Base-by-base conservation (phyloP, 2,888 invertebrate species). In the Abscondita cerata region DNA sequence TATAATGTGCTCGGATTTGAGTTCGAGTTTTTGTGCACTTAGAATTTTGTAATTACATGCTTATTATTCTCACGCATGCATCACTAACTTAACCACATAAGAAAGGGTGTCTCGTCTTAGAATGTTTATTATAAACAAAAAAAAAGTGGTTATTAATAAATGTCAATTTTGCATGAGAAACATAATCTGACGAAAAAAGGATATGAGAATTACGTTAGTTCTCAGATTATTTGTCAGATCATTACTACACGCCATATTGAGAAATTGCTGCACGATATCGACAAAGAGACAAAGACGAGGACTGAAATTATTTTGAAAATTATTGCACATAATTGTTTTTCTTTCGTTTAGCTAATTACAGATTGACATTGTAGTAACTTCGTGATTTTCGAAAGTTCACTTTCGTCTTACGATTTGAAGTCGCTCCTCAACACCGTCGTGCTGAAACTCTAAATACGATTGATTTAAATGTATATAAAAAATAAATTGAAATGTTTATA, bases 161-260 rank as follows among this genome's bases (percentile, higher is more conserved):
- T 67, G 71, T 71, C 73, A 71, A 72, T 73, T 73, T 72, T 68
- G 67, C 69, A 70, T 69, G 69, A 69, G 68, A 72, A 65, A 62
- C 59, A n/a, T n/a, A n/a, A n/a, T n/a, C n/a, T n/a, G 6, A 25
- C 25, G 6, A 25, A 25, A 62, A 69, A 40, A 65, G 65, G 69
- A 69, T 59, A 62, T 68, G 71, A 71, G 72, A 73, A 73, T 73
- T 72, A 61, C 67, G 57, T 52, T 48, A 64, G 69, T 70, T 71
- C 69, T 64, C 70, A 70, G 70, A 71, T 72, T 70, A 66, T 72
- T 69, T 70, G 61, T 63, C 52, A 68, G 66, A 61, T 65, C 68
- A 55, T 65, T 65, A 58, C 64, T 63, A 65, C 70, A 69, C 62
- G 69, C 66, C 62, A 66, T 61, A 67, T 69, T 69, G 67, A 62